Evolutionary conservation across 30 jellyfish, hydroid and myxozoan genomes (phyloP).

Genomic region (Morbakka virulenta): DNA sequence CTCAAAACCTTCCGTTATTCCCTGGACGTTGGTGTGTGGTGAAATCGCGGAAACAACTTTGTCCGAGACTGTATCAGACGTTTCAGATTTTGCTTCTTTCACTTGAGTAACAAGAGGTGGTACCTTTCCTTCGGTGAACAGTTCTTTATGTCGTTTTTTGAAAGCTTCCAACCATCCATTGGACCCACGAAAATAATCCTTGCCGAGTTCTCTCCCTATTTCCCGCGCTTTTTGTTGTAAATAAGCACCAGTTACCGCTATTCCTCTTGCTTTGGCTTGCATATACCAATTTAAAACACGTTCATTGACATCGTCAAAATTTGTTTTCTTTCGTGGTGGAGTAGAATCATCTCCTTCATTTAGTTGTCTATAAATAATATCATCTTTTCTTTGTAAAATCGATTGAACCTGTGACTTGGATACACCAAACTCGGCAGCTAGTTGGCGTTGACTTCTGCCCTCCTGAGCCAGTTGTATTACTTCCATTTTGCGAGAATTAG

Average conservation of each 20-base stretch:
- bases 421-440: not conserved
- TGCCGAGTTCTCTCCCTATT: not conserved
- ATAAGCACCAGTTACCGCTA: not conserved
- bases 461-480: not conserved
- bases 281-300: not conserved
- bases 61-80: not conserved
- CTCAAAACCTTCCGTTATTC: not conserved
- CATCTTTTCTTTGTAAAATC: not conserved
- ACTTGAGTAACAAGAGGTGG: not conserved
- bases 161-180: slow-evolving; percentile 13
- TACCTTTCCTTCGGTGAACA: not conserved
- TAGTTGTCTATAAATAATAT: not conserved
- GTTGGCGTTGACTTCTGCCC: not conserved
- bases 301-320: not conserved
- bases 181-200: not conserved
- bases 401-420: not conserved
- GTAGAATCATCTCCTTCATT: not conserved
- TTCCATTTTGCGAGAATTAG: not conserved
- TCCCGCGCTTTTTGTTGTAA: slow-evolving; percentile 7
- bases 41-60: not conserved
- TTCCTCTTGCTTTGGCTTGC: not conserved
- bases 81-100: not conserved
- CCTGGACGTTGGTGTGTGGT: not conserved
- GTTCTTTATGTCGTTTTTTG: not conserved
- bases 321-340: not conserved